Evolutionary conservation across 2,113 vertebrate species (phyloP), one percentile per base, ranked within the genome.

Genomic region (Cynocephalus volans): DNA sequence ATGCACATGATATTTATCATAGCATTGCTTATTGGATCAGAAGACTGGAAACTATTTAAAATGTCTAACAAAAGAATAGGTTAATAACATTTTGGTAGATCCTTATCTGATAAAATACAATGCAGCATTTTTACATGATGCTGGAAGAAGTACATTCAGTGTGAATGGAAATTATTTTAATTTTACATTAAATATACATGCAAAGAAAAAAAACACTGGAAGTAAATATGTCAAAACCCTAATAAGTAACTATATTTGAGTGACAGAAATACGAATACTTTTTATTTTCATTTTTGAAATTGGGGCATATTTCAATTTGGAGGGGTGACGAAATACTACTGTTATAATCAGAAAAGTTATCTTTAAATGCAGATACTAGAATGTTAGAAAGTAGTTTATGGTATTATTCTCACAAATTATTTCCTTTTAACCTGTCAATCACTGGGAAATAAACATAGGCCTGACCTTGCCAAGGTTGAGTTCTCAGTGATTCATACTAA

Each of bases 201-300:
- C 50, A 87, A 88, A 85, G n/a, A 69, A 87, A 7, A 77, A 67
- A 92, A 90, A 28, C 36, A 83, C 31, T 24, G 15, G 60, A 60
- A 73, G 19, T 76, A 87, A 72, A 83, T 67, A 62, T 24, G 8
- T 88, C 72, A 96, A 81, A 86, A 89, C 11, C 76, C 19, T 54
- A 67, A 54, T 33, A 84, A 84, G 48, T 14, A 94, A 93, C 91
- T 90, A 62, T 86, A 82, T 77, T 82, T 94, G 73, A 73, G 77
- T 92, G 33, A 95, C 8, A 6, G 54, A 94, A 81, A 94, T 70
- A 88, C 1, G 6, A 70, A 77, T 58, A 19, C 8, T n/a, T 95
- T 67, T 76, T 48, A 5, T 56, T 70, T 60, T 64, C n/a, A 28
- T 31, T 64, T 96, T 75, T 52, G 11, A 70, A 65, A 24, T 75